Evolutionary conservation across 1,140 invertebrate genomes (phyloP), one percentile per base, ranked within the genome.

Genomic region (Eufriesea mexicana): DNA sequence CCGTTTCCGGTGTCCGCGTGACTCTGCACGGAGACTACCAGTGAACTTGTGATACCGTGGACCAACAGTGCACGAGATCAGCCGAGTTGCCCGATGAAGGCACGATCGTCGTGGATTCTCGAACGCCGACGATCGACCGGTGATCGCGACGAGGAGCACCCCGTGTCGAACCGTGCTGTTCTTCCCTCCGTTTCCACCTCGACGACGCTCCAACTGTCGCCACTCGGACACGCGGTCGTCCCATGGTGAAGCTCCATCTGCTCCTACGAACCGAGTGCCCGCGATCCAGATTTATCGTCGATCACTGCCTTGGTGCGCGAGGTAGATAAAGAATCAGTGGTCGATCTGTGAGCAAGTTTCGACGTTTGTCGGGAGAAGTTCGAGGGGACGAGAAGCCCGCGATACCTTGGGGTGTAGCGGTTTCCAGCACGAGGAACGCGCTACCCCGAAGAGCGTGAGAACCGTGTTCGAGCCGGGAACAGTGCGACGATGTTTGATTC

Each of bases 281-380:
- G 54, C 62, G 62, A 66, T 45, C 12, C 59, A 12, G 25, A 9
- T 23, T 45, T n/a, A 62, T 57, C 61, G 61, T 73, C 84, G 73
- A 83, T 83, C 85, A 70, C 79, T 83, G 79, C 70, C 84, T 83
- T 71, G 66, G 66, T 70, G 59, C 66, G 73, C 75, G 79, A 83
- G 86, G 80, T 83, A 83, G n/a, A 47, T 55, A 77, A n/a, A 67
- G 42, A 16, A 35, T 35, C 28, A 14, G 66, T 8, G 66, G 20
- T 54, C 12, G 42, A n/a, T 35, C 12, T 12, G 23, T 9, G 71
- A 0, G 25, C 42, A 12, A 72, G 18, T 25, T 49, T 51, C 68
- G 70, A 55, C 25, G 35, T 35, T 35, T 35, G 35, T 35, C 35
- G 35, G 12, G 25, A 12, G 2, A 18, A 6, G 54, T 18, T 73